These are phyloP conservation scores for Bolinopsis microptera DNA, from an alignment of 37 sponge, comb jelly and placozoan species.

Conservation along the genomic window DNA sequence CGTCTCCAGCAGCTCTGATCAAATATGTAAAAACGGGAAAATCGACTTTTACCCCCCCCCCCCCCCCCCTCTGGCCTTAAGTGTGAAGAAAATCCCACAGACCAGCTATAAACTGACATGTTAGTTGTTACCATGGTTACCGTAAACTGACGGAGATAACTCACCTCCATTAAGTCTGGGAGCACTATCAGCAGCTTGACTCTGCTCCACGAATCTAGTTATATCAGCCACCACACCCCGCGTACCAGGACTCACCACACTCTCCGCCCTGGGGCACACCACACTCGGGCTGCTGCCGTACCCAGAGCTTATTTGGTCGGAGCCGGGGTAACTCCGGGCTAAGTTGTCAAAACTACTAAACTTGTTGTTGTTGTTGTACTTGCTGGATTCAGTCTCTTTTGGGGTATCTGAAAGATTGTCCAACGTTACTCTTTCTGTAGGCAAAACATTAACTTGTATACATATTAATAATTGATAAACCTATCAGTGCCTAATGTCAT, in stretches of 20 bases:
- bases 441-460: too few species aligned
- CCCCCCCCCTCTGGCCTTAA: too few species aligned
- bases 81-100: too few species aligned
- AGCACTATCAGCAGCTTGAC: not conserved
- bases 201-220: not conserved
- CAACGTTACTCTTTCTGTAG: not conserved
- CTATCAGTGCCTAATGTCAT: too few species aligned
- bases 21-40: too few species aligned
- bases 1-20: too few species aligned
- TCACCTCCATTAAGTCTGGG: not conserved
- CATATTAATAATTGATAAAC: too few species aligned
- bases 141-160: not conserved
- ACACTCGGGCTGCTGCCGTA: slow-evolving; percentile 46
- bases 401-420: not conserved
- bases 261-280: not conserved
- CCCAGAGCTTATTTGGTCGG: not conserved
- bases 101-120: too few species aligned
- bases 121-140: too few species aligned
- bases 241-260: not conserved
- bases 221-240: slow-evolving; percentile 30
- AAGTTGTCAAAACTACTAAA: slow-evolving; percentile 46
- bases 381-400: not conserved
- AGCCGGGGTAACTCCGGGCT: slow-evolving; percentile 31
- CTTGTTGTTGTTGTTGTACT: not conserved
- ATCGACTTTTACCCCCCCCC: too few species aligned